Conservation (phyloP, 2,113 vertebrate species). For the Cavia aperea region DNA sequence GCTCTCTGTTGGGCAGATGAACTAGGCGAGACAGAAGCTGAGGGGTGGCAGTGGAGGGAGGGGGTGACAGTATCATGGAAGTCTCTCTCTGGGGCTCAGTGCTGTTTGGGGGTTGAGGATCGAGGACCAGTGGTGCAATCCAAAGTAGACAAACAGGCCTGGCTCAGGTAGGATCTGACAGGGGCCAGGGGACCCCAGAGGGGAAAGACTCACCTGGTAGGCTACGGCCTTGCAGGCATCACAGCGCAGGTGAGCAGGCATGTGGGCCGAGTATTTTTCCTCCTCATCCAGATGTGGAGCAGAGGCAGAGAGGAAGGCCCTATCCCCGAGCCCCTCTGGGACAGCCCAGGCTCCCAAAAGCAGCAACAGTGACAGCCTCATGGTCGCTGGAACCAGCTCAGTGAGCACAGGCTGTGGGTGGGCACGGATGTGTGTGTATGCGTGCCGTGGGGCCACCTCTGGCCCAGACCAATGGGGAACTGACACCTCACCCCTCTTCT, state of each 20-base stretch:
- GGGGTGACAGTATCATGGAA: not conserved
- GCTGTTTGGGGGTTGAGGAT: not conserved
- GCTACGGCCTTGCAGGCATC: constrained; percentile 73
- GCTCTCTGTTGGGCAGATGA: not conserved
- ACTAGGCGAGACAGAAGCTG: not conserved
- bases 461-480: constrained; percentile 62
- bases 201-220: constrained; percentile 72
- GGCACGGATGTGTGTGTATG: not conserved
- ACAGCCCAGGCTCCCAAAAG: constrained; percentile 21
- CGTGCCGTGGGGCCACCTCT: not conserved
- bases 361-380: constrained; percentile 48
- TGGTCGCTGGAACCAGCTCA: constrained; percentile 13
- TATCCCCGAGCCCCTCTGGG: not conserved
- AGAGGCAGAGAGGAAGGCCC: not conserved
- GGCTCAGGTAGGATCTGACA: not conserved
- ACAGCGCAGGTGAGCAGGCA: constrained; percentile 73
- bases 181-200: not conserved
- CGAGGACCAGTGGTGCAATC: not conserved
- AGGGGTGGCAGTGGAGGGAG: not conserved
- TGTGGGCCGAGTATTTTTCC: constrained; percentile 73
- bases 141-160: not conserved
- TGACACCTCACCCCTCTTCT: constrained; percentile 45
- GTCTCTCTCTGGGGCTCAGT: not conserved
- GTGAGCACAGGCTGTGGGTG: not conserved
- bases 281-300: constrained; percentile 70